These are phyloP conservation scores for Sakesphorus luctuosus DNA, from an alignment of 2,113 vertebrate species.

Conservation along the genomic window DNA sequence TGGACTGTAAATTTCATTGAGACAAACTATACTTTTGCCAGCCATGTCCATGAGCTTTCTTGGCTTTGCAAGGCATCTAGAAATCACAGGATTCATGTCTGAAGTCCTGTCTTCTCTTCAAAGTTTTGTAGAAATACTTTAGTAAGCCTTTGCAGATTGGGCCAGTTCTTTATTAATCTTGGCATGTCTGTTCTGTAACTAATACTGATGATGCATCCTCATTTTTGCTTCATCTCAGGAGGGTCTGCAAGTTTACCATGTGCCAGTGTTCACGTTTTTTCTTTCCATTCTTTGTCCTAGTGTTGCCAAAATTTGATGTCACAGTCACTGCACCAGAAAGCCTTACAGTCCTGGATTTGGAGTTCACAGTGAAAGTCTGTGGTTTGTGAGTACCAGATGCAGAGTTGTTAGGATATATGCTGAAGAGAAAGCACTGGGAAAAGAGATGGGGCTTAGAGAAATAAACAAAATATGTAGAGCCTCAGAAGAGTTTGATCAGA, in stretches of 20 bases:
- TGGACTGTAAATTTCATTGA: neutral
- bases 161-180: neutral
- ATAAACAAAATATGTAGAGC: neutral
- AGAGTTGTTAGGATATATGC: neutral
- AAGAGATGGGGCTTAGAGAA: neutral
- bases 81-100: neutral
- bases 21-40: neutral
- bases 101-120: neutral
- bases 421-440: neutral
- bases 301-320: conserved; percentile 68
- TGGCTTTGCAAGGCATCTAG: neutral
- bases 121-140: neutral
- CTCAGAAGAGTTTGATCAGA: neutral
- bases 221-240: neutral
- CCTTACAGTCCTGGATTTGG: conserved; percentile 55
- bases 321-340: conserved; percentile 38
- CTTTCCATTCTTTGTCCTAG: conserved; percentile 10
- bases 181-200: neutral
- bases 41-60: neutral
- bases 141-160: neutral
- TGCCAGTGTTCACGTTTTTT: rapidly evolving
- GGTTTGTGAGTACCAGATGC: conserved; percentile 49
- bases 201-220: neutral
- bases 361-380: conserved; percentile 51
- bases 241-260: neutral